Evolutionary conservation across 2,797 vertebrate species (phyloP).

Genomic region (Lepilemur septentrionalis): DNA sequence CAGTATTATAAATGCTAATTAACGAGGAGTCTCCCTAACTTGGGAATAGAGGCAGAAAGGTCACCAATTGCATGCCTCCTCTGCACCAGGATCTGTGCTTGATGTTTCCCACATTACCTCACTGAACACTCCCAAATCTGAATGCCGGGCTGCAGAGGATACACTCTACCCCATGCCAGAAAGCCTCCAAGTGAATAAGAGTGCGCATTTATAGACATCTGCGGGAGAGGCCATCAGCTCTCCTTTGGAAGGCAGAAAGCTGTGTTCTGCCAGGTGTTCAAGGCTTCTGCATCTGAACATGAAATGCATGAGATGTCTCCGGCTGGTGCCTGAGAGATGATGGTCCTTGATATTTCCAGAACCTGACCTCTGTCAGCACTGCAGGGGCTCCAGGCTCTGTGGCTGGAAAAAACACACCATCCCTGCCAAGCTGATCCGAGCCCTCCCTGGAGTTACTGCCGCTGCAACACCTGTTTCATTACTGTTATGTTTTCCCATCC

Average conservation of each 20-base stretch:
- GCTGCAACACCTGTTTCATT: background rate
- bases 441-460: background rate
- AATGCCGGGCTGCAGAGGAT: background rate
- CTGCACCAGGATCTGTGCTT: background rate
- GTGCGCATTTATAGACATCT: slow-evolving; percentile 34
- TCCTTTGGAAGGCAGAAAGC: slow-evolving; percentile 42
- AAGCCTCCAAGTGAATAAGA: background rate
- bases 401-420: background rate
- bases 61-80: background rate
- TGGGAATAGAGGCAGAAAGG: background rate
- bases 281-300: background rate
- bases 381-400: background rate
- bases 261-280: slow-evolving; percentile 48
- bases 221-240: background rate
- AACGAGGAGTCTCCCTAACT: background rate
- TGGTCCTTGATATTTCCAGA: slow-evolving; percentile 5
- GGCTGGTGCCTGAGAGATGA: background rate
- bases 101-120: background rate
- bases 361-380: slow-evolving; percentile 62
- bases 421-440: background rate
- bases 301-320: background rate
- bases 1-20: background rate
- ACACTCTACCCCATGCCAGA: background rate
- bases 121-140: background rate
- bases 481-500: background rate